Evolutionary conservation across 2,797 vertebrate genomes (phyloP).

Genomic region (Aulostomus chinensis): DNA sequence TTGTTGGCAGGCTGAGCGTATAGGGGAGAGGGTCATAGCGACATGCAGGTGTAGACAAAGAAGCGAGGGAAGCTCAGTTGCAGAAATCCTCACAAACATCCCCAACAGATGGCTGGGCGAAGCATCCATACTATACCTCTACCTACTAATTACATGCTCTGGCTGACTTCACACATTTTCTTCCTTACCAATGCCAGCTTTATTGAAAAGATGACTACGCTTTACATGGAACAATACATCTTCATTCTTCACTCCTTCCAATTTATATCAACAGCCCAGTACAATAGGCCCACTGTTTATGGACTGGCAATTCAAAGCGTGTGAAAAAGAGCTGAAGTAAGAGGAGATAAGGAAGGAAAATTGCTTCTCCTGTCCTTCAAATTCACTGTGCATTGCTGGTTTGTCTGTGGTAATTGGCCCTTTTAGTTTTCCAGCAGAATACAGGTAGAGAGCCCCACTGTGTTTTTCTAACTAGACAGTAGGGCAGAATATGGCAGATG

Average conservation of each 20-base stretch:
- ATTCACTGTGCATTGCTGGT: slow-evolving; percentile 53
- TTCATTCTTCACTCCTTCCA: slow-evolving; percentile 57
- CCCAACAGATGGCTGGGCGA: slow-evolving; percentile 41
- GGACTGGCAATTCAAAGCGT: slow-evolving; percentile 50
- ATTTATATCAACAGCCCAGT: slow-evolving; percentile 61
- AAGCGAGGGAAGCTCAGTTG: slow-evolving; percentile 21
- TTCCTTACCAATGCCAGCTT: slow-evolving; percentile 43
- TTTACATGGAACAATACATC: slow-evolving; percentile 56
- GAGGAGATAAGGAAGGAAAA: slow-evolving; percentile 50
- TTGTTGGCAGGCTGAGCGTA: slow-evolving; percentile 28
- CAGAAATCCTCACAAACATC: slow-evolving; percentile 39
- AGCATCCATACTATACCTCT: slow-evolving; percentile 25
- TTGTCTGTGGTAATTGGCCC: slow-evolving; percentile 64
- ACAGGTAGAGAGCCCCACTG: slow-evolving; percentile 42
- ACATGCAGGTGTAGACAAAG: slow-evolving; percentile 35
- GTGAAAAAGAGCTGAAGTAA: slow-evolving; percentile 48
- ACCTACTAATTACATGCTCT: slow-evolving; percentile 57
- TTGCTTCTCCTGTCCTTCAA: slow-evolving; percentile 58
- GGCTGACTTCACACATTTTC: slow-evolving; percentile 46
- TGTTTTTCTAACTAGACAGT: slow-evolving; percentile 18
- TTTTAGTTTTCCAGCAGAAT: slow-evolving; percentile 50
- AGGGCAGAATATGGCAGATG: slow-evolving; percentile 17
- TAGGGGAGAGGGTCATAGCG: slow-evolving; percentile 27
- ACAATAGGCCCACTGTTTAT: slow-evolving; percentile 60
- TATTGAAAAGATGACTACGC: slow-evolving; percentile 65